Percentiles rank a stretch among this genome's conserved stretches.
phyloP scores from a whole-genome alignment of 2,888 invertebrate genomes.

The Coleophora deauratella region DNA sequence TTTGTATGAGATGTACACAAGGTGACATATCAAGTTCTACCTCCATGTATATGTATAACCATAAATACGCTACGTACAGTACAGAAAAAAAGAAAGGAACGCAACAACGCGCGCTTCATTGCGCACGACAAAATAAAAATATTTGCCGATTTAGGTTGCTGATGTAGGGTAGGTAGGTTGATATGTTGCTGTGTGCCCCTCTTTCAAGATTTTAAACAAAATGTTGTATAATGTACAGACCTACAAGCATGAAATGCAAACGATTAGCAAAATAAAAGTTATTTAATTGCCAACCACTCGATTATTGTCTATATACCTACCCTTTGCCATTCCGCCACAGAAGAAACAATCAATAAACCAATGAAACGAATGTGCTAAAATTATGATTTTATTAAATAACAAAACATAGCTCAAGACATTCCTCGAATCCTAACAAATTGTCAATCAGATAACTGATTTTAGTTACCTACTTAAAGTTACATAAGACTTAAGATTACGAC shows the following conservation, averaged over 20 bases:
- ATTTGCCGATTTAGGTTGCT: no score
- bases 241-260: not conserved
- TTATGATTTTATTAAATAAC: slow-evolving; percentile 1
- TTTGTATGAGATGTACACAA: no score
- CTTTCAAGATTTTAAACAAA: no score
- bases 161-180: no score
- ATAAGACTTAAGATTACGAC: not conserved
- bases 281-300: not conserved
- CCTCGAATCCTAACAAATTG: not conserved
- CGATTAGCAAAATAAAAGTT: not conserved
- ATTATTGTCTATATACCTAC: not conserved
- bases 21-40: no score
- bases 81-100: no score
- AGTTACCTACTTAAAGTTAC: not conserved
- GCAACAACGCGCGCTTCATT: no score
- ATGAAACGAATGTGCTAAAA: not conserved
- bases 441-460: not conserved
- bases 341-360: not conserved
- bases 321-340: not conserved
- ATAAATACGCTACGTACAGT: no score
- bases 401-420: slow-evolving; percentile 1
- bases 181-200: no score
- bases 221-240: no score
- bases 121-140: no score
- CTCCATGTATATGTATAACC: no score